A percentile compares a stretch with the other conserved stretches of the same genome.
Conservation (phyloP, 2,797 vertebrate genomes). For the Rhinichthys osculus region DNA sequence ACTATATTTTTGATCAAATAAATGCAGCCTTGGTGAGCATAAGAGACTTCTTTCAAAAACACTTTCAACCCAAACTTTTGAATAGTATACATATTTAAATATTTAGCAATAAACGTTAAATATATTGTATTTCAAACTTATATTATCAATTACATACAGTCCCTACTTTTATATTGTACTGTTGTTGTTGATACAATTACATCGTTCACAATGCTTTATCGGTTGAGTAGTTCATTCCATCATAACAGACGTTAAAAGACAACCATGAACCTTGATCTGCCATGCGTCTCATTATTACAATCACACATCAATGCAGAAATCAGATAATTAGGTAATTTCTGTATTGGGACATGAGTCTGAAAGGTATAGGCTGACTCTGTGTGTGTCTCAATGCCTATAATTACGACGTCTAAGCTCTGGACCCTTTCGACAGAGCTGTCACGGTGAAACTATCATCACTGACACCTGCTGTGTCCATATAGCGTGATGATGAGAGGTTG, state of each 20-base stretch:
- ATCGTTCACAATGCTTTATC: not conserved
- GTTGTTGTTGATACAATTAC: constrained; percentile 9
- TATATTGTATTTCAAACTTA: not conserved
- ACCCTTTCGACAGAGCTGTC: constrained; percentile 71
- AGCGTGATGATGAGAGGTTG: constrained; percentile 21
- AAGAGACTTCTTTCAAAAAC: not conserved
- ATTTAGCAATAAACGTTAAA: too few relatives aligned
- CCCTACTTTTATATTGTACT: not conserved
- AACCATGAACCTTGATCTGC: constrained; percentile 61
- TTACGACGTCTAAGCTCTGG: constrained; percentile 76
- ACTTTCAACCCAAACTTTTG: not conserved
- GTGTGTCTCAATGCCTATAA: constrained; percentile 77
- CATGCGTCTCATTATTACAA: constrained; percentile 11
- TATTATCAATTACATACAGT: not conserved
- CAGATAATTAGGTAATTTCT: constrained; percentile 30
- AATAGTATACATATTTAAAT: not conserved
- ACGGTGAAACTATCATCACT: constrained; percentile 69
- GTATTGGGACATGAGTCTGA: constrained; percentile 33
- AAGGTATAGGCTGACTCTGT: constrained; percentile 59
- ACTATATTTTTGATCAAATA: not conserved
- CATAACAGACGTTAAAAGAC: constrained; percentile 66
- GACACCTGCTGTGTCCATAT: constrained; percentile 45
- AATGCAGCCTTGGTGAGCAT: not conserved
- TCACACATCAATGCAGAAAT: constrained; percentile 25
- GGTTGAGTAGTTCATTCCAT: constrained; percentile 8